Evolutionary conservation across 2,797 vertebrate species (phyloP).

Genomic region (Manis pentadactyla): DNA sequence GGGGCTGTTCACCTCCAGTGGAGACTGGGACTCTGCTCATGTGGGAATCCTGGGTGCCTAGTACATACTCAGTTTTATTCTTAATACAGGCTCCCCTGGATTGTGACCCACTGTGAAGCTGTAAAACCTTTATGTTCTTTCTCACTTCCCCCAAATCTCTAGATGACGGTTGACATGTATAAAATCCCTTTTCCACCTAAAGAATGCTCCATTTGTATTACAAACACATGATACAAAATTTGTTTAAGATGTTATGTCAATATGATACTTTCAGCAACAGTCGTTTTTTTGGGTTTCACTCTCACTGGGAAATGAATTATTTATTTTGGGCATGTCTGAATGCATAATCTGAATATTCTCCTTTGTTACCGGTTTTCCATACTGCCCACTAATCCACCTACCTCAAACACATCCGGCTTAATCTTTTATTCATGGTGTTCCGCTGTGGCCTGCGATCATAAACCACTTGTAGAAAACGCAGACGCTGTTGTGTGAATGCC

Average conservation of each 20-base stretch:
- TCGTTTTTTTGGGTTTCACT: not conserved
- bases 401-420: constrained; percentile 6
- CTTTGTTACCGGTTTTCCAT: not conserved
- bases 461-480: not conserved
- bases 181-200: not conserved
- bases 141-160: not conserved
- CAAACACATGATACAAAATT: not conserved
- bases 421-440: constrained; percentile 64
- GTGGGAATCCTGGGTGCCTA: not conserved
- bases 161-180: not conserved
- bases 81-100: not conserved
- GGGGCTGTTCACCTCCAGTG: not conserved
- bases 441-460: not conserved
- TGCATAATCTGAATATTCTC: constrained; percentile 38
- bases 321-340: constrained; percentile 40
- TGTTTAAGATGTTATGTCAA: constrained; percentile 23
- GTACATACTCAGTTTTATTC: not conserved
- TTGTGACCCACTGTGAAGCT: not conserved
- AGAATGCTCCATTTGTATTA: not conserved
- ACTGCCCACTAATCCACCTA: constrained; percentile 18
- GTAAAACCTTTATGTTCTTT: not conserved
- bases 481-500: not conserved
- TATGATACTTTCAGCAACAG: constrained; percentile 29
- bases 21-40: not conserved
- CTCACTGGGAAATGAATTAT: constrained; percentile 39